phyloP scores from a whole-genome alignment of 2,113 vertebrate species.

The Chloropsis cyanopogon region DNA sequence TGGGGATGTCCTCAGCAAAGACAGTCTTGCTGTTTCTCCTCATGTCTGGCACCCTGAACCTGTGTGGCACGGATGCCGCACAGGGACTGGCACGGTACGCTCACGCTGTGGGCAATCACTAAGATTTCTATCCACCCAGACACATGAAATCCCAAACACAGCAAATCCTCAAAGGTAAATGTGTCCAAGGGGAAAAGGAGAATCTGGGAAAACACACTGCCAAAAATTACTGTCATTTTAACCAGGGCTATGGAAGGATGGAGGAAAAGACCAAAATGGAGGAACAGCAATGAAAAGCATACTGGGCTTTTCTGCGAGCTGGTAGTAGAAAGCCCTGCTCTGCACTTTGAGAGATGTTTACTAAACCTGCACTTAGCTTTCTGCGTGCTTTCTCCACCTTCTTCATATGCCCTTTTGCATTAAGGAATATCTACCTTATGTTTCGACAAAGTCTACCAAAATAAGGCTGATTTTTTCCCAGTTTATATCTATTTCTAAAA shows the following conservation, averaged over 20 bases:
- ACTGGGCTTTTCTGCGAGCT: not conserved
- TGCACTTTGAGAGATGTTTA: not conserved
- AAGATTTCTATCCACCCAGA: not conserved
- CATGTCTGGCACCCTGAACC: not conserved
- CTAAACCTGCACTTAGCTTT: not conserved
- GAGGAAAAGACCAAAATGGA: not conserved
- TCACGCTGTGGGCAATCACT: not conserved
- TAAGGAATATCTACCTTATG: not conserved
- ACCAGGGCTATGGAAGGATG: not conserved
- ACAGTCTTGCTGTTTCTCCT: not conserved
- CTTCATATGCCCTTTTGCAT: not conserved
- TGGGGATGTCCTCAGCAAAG: not conserved
- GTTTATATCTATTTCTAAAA: not conserved
- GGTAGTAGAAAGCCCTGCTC: not conserved
- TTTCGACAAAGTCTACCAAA: not conserved
- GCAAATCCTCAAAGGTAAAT: not conserved
- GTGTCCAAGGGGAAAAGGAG: not conserved
- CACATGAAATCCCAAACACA: not conserved
- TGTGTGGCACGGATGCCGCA: fast-evolving
- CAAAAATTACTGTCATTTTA: not conserved
- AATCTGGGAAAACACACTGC: not conserved
- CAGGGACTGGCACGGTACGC: fast-evolving
- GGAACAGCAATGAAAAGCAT: not conserved
- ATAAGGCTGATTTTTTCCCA: not conserved
- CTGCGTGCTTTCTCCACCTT: not conserved